These are phyloP conservation scores for Nannoperca australis DNA, from an alignment of 2,797 vertebrate species.

Conservation along the genomic window DNA sequence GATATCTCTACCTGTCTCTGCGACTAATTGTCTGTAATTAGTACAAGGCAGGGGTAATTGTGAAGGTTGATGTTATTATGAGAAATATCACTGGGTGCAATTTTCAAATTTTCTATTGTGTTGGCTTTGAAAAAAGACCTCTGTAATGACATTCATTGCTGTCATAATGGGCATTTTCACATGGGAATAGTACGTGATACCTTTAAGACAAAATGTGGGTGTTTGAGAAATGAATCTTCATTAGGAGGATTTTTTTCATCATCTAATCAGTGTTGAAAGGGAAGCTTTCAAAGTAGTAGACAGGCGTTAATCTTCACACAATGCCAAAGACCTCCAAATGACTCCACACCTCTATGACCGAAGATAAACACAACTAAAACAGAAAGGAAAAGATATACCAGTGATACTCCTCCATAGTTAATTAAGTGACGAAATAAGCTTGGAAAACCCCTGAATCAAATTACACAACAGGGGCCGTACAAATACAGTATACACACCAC, in stretches of 20 bases:
- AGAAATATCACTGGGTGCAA: slow-evolving; percentile 56
- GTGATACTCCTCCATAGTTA: slow-evolving; percentile 61
- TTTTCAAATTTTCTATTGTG: slow-evolving; percentile 65
- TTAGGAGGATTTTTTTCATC: slow-evolving; percentile 51
- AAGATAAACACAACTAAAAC: slow-evolving; percentile 61
- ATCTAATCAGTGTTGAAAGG: slow-evolving; percentile 50
- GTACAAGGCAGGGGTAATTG: slow-evolving; percentile 73
- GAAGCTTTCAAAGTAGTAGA: slow-evolving; percentile 34
- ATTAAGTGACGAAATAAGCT: slow-evolving; percentile 78
- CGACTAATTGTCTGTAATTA: slow-evolving; percentile 78
- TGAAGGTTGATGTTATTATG: slow-evolving; percentile 69
- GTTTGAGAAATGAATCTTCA: slow-evolving; percentile 42
- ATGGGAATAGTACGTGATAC: slow-evolving; percentile 48
- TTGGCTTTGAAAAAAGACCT: slow-evolving; percentile 32
- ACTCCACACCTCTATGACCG: slow-evolving; percentile 61
- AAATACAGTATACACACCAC: slow-evolving; percentile 46
- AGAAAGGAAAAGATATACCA: slow-evolving; percentile 35
- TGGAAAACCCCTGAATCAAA: slow-evolving; percentile 77
- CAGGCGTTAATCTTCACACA: slow-evolving; percentile 39
- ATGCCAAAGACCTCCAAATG: slow-evolving; percentile 57
- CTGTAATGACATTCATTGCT: slow-evolving; percentile 62
- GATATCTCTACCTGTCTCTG: slow-evolving; percentile 73
- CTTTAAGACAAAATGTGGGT: slow-evolving; percentile 40
- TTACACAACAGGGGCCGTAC: slow-evolving; percentile 61
- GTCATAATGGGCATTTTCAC: slow-evolving; percentile 55